Conservation (phyloP, 2,888 invertebrate species). For the Dendrolimus houi region DNA sequence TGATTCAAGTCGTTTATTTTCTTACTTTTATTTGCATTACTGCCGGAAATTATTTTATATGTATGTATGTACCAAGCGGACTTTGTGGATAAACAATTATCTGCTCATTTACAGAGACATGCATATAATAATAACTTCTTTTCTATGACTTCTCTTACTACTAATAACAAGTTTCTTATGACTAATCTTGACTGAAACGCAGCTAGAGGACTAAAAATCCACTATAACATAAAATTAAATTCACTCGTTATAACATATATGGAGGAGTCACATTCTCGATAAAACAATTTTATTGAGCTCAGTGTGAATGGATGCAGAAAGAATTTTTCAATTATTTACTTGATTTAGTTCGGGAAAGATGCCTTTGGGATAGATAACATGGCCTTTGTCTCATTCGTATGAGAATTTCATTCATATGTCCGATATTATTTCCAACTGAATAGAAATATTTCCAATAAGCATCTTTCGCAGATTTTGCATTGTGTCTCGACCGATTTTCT, state of each 20-base stretch:
- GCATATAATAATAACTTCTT: no score
- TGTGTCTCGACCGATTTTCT: slow-evolving; percentile 30
- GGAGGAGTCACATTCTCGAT: slow-evolving; percentile 16
- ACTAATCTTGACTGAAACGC: no score
- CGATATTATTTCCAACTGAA: slow-evolving; percentile 55
- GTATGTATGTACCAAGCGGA: no score
- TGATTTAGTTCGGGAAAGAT: slow-evolving; percentile 26
- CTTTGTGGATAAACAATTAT: no score
- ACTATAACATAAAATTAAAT: neutral
- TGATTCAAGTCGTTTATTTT: no score
- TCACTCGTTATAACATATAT: slow-evolving; percentile 2
- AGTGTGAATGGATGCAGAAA: slow-evolving; percentile 10
- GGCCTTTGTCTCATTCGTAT: slow-evolving; percentile 38
- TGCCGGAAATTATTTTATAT: no score
- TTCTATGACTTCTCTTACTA: no score
- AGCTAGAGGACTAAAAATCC: no score
- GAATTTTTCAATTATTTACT: slow-evolving; percentile 40
- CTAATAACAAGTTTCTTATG: no score
- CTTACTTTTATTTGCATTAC: no score
- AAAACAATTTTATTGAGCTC: slow-evolving; percentile 15
- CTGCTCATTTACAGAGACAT: no score
- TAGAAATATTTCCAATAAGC: slow-evolving; percentile 65
- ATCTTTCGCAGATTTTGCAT: slow-evolving; percentile 33
- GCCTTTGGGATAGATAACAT: slow-evolving; percentile 27
- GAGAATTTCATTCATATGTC: slow-evolving; percentile 55